Evolutionary conservation across 92 coral and sea anemone genomes (phyloP).

Genomic region (Porites cylindrica): DNA sequence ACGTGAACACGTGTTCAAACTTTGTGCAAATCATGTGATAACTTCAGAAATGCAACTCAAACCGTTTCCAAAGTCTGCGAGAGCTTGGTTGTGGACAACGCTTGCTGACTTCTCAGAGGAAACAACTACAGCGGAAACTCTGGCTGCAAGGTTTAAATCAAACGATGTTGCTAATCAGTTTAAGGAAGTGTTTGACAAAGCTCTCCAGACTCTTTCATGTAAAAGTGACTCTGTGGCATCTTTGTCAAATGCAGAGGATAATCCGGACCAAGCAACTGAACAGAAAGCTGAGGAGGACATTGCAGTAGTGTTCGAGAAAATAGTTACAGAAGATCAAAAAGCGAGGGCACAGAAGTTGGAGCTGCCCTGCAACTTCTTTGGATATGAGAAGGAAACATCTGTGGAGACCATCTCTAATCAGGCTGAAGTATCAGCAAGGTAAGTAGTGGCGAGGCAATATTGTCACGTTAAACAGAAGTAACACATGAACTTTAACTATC

Average conservation of each 20-base stretch:
- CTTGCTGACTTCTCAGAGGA: constrained; percentile 95
- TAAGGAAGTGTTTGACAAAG: constrained; percentile 76
- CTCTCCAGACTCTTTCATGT: not conserved
- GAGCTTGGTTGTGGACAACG: constrained; percentile 92
- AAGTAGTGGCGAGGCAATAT: not conserved
- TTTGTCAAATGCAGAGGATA: not conserved
- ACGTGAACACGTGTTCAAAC: constrained; percentile 91
- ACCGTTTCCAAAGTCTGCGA: constrained; percentile 81
- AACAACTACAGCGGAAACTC: constrained; percentile 73
- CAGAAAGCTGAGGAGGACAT: constrained; percentile 43
- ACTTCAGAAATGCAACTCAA: constrained; percentile 87
- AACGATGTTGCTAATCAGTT: constrained; percentile 77
- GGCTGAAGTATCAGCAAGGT: constrained; percentile 13
- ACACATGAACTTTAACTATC: too few species aligned
- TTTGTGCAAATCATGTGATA: constrained; percentile 93
- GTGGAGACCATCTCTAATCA: not conserved
- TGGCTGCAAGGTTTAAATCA: constrained; percentile 88
- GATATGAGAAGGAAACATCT: not conserved
- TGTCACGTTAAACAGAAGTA: not conserved
- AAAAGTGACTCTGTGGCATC: not conserved
- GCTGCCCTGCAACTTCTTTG: constrained; percentile 62
- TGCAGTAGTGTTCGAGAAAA: constrained; percentile 47
- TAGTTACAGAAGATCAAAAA: constrained; percentile 58
- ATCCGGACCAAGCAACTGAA: not conserved
- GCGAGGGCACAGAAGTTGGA: constrained; percentile 55